Evolutionary conservation across 2,888 invertebrate species (phyloP), one percentile per base, ranked within the genome.

Genomic region (Drosophila kuntzei): DNA sequence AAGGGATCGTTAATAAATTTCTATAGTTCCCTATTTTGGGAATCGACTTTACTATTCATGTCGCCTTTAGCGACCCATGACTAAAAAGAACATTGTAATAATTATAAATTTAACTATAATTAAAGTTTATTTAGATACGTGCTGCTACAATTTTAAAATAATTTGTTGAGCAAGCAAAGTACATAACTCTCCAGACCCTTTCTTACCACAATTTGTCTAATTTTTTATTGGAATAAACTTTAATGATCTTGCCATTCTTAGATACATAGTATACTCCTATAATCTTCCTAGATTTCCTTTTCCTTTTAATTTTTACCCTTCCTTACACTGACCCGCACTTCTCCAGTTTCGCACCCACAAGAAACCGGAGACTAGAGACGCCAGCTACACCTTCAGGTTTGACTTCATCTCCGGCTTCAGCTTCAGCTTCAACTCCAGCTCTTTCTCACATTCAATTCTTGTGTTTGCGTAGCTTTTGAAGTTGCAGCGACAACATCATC

Each of bases 401-500:
- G 32, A n/a, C 44, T 22, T 7, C 16, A 34, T 0, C 36, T 50
- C 0, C 34, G 53, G 14, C 29, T 36, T 4, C 2, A 18, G 6
- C 34, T 41, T 1, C 20, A 34, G 11, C 37, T 32, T 14, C 29
- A 53, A 16, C 14, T 32, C 14, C 58, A 49, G 14, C 51, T 11
- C 74, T 66, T 66, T 69, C 63, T 58, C 75, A 68, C 70, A 63
- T 71, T 76, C 58, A 44, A 59, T 25, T 51, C 53, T 43, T 50
- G 29, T 87, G 72, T 87, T 83, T 87, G 76, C 76, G 67, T 76
- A 81, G 86, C 86, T 85, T 83, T 87, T 87, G 88, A 83, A 81
- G 88, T 83, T 85, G 73, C 69, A 85, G 87, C 87, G 82, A 82
- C 87, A 84, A 84, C 85, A 85, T 87, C 79, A 84, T 77, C 84